phyloP scores from a whole-genome alignment of 2,113 vertebrate species.

The Asarcornis scutulata region DNA sequence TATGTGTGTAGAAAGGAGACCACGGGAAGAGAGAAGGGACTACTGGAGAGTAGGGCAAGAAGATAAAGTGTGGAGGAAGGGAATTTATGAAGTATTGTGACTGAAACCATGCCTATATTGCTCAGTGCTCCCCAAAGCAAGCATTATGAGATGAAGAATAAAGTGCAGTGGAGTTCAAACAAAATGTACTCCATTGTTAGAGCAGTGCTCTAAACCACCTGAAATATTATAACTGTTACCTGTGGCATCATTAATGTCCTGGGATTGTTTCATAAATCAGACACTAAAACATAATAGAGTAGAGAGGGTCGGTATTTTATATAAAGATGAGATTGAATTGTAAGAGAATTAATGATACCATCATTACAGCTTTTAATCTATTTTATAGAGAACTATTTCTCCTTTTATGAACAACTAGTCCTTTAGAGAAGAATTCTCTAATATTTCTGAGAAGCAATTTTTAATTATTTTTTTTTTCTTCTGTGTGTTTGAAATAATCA shows the following conservation, averaged over 20 bases:
- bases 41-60: background rate
- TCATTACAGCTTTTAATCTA: constrained; percentile 66
- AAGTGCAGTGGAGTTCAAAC: constrained; percentile 17
- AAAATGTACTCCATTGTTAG: background rate
- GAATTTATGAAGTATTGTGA: background rate
- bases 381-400: constrained; percentile 55
- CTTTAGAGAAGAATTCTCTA: constrained; percentile 49
- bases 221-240: constrained; percentile 47
- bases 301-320: constrained; percentile 25
- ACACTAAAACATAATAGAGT: constrained; percentile 56
- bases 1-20: background rate
- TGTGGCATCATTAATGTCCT: constrained; percentile 38
- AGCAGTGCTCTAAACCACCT: constrained; percentile 29
- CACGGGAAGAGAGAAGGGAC: background rate
- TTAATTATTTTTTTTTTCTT: background rate
- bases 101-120: background rate
- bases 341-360: constrained; percentile 63
- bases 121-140: background rate
- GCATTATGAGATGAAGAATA: background rate
- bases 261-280: constrained; percentile 64
- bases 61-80: background rate
- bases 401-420: constrained; percentile 66
- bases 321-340: constrained; percentile 65
- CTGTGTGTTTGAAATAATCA: background rate
- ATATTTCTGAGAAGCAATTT: constrained; percentile 52